Evolutionary conservation across 2,797 vertebrate species (phyloP), one percentile per base, ranked within the genome.

Genomic region (Clarias platycephalus): DNA sequence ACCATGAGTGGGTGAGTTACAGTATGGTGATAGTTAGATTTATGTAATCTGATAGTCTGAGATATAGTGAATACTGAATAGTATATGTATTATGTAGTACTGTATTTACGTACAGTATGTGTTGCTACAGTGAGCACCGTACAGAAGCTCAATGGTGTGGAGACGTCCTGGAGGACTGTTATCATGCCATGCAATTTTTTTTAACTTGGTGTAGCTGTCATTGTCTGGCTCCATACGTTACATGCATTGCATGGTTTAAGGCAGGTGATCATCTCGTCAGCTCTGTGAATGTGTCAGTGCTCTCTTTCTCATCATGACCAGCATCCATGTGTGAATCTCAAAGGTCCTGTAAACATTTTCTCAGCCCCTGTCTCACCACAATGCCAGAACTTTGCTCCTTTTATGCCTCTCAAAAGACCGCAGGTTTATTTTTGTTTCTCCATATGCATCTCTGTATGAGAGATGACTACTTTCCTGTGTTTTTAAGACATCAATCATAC

Each of bases 331-430:
- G 85, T 58, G 85, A 89, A 93, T 91, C 93, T 90, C 91, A 94
- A 55, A 83, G 93, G 93, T 91, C 92, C 92, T 93, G 91, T 95
- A 95, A 95, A 95, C 93, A 93, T 94, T 95, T 94, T 93, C 92
- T 91, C 90, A 89, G 86, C 89, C 90, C 89, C 83, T 91, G 90
- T 91, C 91, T 92, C 83, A 91, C 92, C 90, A 77, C 87, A 85
- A 92, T 92, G 90, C 90, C 89, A 86, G 80, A 88, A 85, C 87
- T 84, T 83, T 71, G 74, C 86, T 90, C 89, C 91, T 88, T 93
- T 87, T 92, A 94, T 93, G 89, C 91, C 92, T 91, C 93, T 94
- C 94, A 93, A 91, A 94, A 93, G 93, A 92, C 91, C 7, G 55
- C n/a, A 12, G 64, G 60, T 83, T 75, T 83, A 60, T 75, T 53